Base-by-base conservation (phyloP, 2,888 invertebrate species). In the Dryobotodes eremita region DNA sequence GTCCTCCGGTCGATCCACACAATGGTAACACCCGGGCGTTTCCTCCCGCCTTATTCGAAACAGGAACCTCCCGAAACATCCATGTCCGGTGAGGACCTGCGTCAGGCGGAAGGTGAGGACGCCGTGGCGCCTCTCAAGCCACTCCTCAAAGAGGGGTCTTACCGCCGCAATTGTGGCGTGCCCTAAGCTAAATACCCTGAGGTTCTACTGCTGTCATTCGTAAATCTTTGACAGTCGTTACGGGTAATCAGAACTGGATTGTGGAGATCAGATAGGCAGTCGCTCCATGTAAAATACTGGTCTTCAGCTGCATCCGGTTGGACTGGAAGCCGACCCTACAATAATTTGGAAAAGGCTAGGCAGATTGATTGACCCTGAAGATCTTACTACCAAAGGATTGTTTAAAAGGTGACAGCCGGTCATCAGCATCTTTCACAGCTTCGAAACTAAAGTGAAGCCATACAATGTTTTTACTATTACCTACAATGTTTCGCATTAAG, bases 111-210 rank as follows among this genome's bases (percentile, higher is more conserved):
- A n/a, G n/a, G n/a, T n/a, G n/a, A n/a, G n/a, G n/a, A n/a, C n/a
- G n/a, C n/a, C n/a, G n/a, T n/a, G n/a, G n/a, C n/a, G n/a, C n/a
- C n/a, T n/a, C n/a, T n/a, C n/a, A n/a, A n/a, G n/a, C n/a, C n/a
- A n/a, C n/a, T n/a, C n/a, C n/a, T n/a, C n/a, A n/a, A n/a, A n/a
- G n/a, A n/a, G n/a, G n/a, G n/a, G n/a, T n/a, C n/a, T n/a, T n/a
- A n/a, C n/a, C n/a, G n/a, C n/a, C n/a, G n/a, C n/a, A n/a, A n/a
- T n/a, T n/a, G n/a, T n/a, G n/a, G n/a, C n/a, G n/a, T n/a, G n/a
- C n/a, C n/a, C n/a, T n/a, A 75, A 79, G 17, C 26, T 64, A 42
- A 76, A n/a, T 59, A 31, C 17, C 7, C 10, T 42, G 26, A 42
- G 57, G 31, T 72, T 23, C 20, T 13, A 42, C 11, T 5, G 62